Evolutionary conservation across 2,113 vertebrate species (phyloP).

Genomic region (Falcunculus frontatus): DNA sequence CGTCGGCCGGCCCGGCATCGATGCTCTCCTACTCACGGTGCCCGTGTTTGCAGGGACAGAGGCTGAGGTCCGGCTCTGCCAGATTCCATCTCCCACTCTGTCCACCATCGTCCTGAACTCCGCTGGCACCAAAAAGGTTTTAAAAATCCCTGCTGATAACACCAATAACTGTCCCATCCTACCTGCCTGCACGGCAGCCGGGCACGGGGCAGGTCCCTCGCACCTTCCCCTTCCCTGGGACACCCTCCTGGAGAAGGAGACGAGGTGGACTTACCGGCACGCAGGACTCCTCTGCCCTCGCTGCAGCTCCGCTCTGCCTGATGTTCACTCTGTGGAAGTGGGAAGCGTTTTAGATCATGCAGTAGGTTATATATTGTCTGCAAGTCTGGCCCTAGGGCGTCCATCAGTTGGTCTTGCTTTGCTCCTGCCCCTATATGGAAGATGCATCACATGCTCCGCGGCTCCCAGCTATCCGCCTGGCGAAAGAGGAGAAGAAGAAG

Average conservation of each 20-base stretch:
- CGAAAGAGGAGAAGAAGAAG: slow-evolving; percentile 6
- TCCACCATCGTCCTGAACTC: not conserved
- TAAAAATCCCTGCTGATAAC: not conserved
- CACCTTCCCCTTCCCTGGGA: not conserved
- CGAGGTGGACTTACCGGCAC: slow-evolving; percentile 20
- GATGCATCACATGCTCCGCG: slow-evolving; percentile 64
- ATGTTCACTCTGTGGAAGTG: slow-evolving; percentile 50
- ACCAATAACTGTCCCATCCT: not conserved
- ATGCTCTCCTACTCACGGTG: not conserved
- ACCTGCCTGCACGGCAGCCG: not conserved
- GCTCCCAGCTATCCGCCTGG: slow-evolving; percentile 67
- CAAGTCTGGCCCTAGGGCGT: slow-evolving; percentile 73
- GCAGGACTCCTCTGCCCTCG: not conserved
- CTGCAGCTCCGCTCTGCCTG: slow-evolving; percentile 17
- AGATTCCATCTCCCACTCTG: not conserved
- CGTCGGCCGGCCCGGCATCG: not conserved
- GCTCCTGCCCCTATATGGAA: slow-evolving; percentile 71
- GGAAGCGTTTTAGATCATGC: slow-evolving; percentile 60
- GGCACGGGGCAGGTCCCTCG: not conserved
- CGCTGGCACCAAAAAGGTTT: not conserved
- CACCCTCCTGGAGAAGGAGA: not conserved
- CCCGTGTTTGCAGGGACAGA: not conserved
- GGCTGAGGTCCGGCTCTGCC: not conserved
- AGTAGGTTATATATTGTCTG: slow-evolving; percentile 72
- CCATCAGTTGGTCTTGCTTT: slow-evolving; percentile 67